Evolutionary conservation across 2,888 invertebrate genomes (phyloP), one percentile per base, ranked within the genome.

Genomic region (Brenthis daphne): DNA sequence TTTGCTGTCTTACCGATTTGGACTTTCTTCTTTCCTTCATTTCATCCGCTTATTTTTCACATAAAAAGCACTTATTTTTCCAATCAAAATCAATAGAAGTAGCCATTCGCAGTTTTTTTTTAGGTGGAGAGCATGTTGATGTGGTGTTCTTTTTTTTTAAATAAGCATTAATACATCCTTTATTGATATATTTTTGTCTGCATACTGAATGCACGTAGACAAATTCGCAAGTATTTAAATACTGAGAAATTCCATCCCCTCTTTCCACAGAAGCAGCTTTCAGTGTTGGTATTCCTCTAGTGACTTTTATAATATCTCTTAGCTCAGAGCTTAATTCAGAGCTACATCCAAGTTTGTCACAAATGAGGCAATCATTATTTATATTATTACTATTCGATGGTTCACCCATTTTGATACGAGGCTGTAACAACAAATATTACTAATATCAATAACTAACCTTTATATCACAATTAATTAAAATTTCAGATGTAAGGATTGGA

Each of bases 361-460:
- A 50, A 50, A 50, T 12, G 20, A 61, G 61, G 50, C 12, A 16
- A 61, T 53, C 51, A 20, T 53, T 53, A n/a, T 50, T 20, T 53
- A 16, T 43, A 53, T 58, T 43, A 66, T 53, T 29, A 51, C 66
- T 58, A 51, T 53, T 66, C 53, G 37, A 66, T 51, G 66, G 37
- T 53, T 57, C n/a, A 66, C 53, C 53, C 66, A 66, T 66, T 66
- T 57, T 53, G 29, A 66, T 58, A 66, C 66, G 58, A 58, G 51
- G 58, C 43, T 58, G 33, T 51, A 66, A 57, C 50, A 66, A 33
- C 29, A 66, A 65, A 65, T 57, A 50, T 57, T 65, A 65, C 50
- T 47, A 33, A 65, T 65, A 65, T 29, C 29, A 65, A 57, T 65
- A 65, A 65, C 57, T 65, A 57, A 20, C 20, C 20, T 20, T 20